Evolutionary conservation across 2,888 invertebrate genomes (phyloP).

Genomic region (Auanema sp.): DNA sequence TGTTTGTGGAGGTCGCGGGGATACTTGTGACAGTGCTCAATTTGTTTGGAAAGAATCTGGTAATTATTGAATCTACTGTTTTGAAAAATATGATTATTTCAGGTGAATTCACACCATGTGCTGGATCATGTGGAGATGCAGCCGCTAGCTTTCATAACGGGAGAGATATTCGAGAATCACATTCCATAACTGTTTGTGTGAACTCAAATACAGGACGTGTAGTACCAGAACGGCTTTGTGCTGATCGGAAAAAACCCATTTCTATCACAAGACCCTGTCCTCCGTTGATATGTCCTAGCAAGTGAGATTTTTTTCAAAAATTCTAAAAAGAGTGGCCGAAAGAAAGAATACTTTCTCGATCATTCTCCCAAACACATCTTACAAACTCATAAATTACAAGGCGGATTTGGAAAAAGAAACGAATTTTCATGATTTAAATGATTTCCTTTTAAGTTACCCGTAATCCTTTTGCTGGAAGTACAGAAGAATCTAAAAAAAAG

Average conservation of each 20-base stretch:
- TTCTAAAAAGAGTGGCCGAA: not conserved
- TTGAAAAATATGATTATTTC: conserved; percentile 4
- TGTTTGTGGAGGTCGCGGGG: conserved; percentile 69
- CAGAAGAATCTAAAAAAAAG: not conserved
- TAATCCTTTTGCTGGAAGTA: no score
- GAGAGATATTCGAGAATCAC: conserved; percentile 25
- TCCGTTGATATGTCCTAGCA: conserved; percentile 52
- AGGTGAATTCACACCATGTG: conserved; percentile 44
- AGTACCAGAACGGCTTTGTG: conserved; percentile 60
- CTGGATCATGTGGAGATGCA: conserved; percentile 32
- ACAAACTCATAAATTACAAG: no score
- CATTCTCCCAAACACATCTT: not conserved
- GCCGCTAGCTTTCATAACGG: conserved; percentile 25
- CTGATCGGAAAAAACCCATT: conserved; percentile 51
- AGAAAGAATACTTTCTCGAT: not conserved
- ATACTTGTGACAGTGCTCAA: conserved; percentile 79
- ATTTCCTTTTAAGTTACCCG: no score
- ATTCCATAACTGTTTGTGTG: conserved; percentile 51
- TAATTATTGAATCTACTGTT: not conserved
- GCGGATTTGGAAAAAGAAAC: no score
- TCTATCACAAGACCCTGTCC: conserved; percentile 49
- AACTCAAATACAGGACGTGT: conserved; percentile 49
- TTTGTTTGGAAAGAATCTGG: conserved; percentile 81
- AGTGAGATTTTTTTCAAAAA: conserved; percentile 30
- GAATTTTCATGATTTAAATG: no score